Percentiles rank a stretch among this genome's conserved stretches.
Evolutionary conservation across 2,797 vertebrate species (phyloP).

Genomic region (Lagodon rhomboides): DNA sequence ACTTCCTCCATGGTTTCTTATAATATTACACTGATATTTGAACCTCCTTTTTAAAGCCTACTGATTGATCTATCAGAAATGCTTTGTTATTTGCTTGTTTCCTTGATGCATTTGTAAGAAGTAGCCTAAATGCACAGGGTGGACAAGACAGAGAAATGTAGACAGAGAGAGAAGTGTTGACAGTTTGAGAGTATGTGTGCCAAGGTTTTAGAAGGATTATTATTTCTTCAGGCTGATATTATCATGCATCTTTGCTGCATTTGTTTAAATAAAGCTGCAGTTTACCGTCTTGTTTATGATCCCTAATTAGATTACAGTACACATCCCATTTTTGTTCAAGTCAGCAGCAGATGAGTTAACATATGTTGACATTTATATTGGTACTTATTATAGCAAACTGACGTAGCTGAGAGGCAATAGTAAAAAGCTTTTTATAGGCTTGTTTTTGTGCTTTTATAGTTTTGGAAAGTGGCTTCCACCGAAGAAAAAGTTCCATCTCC

Average conservation of each 20-base stretch:
- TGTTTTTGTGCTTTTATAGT: constrained; percentile 58
- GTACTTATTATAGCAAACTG: constrained; percentile 21
- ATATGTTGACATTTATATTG: constrained; percentile 14
- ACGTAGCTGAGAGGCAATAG: constrained; percentile 6
- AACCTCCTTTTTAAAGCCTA: background rate
- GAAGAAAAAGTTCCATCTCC: background rate
- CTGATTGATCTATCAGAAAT: background rate
- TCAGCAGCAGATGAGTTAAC: background rate
- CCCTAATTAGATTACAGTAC: background rate
- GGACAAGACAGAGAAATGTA: background rate
- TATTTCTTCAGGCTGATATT: background rate
- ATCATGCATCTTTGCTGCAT: background rate
- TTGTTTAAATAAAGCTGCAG: constrained; percentile 3
- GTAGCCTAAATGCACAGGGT: background rate
- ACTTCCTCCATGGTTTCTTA: constrained; percentile 10
- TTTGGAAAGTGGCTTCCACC: constrained; percentile 39
- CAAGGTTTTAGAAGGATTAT: background rate
- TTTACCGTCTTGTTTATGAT: background rate
- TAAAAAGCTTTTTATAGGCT: constrained; percentile 46
- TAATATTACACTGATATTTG: background rate
- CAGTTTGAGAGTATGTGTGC: constrained; percentile 13
- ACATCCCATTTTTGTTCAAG: background rate
- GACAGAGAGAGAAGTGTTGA: background rate
- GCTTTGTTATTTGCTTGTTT: constrained; percentile 2
- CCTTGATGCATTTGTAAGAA: background rate